Conservation (phyloP, 2,797 vertebrate species). For the Caiman crocodilus region DNA sequence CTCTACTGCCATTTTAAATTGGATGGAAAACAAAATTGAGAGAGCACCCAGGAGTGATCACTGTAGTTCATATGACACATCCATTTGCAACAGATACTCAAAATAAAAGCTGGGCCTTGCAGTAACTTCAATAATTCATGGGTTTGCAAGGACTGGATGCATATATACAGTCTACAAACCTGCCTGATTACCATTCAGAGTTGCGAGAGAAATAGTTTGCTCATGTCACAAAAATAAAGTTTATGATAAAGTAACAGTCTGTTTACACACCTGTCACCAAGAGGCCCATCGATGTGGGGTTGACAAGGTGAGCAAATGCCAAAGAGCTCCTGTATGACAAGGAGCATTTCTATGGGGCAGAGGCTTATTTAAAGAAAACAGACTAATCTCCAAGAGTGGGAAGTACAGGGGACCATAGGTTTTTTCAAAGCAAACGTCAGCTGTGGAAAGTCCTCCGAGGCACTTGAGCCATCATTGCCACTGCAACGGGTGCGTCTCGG, state of each 20-base stretch:
- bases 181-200: background rate
- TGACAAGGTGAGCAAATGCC: no score
- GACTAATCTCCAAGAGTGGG: background rate
- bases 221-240: background rate
- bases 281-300: no score
- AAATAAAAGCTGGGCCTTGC: conserved; percentile 1
- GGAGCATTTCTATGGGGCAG: background rate
- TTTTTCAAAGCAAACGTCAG: background rate
- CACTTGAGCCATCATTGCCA: background rate
- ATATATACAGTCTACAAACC: background rate
- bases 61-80: background rate
- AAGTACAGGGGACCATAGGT: background rate
- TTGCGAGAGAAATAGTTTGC: background rate
- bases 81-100: conserved; percentile 12
- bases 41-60: background rate
- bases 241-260: background rate
- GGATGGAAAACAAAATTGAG: background rate
- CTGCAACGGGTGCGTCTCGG: background rate
- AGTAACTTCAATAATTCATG: conserved; percentile 36
- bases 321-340: no score
- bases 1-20: conserved; percentile 1
- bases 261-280: no score
- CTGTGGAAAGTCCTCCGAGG: background rate
- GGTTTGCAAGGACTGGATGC: background rate
- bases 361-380: background rate